Evolutionary conservation across 1,140 invertebrate species (phyloP).

Genomic region (Epicauta chinensis): DNA sequence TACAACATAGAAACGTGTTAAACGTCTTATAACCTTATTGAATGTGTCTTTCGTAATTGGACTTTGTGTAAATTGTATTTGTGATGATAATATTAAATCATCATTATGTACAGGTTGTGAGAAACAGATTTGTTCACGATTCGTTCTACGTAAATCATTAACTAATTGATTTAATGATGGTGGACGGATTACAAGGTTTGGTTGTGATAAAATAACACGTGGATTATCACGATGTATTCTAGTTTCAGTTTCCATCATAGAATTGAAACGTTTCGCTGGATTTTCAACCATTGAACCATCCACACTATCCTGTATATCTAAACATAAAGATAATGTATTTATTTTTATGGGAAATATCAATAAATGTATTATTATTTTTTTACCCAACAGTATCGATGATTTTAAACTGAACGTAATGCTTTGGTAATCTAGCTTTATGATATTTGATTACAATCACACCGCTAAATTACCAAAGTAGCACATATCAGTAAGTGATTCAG

Average conservation of each 20-base stretch:
- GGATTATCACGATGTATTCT: conserved; percentile 28
- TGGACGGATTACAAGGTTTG: conserved; percentile 21
- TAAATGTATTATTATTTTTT: too few species aligned
- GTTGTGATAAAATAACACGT: conserved; percentile 32
- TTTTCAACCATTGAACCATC: conserved; percentile 13
- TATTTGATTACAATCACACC: conserved; percentile 71
- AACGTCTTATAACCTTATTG: conserved; percentile 77
- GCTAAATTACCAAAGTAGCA: conserved; percentile 91
- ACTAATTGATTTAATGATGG: conserved; percentile 21
- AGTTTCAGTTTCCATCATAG: conserved; percentile 28
- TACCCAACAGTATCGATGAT: too few species aligned
- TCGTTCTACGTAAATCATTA: conserved; percentile 21
- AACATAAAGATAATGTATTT: too few species aligned
- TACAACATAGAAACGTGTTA: conserved; percentile 87
- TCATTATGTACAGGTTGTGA: conserved; percentile 83
- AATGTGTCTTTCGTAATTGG: conserved; percentile 52
- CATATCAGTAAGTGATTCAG: conserved; percentile 2
- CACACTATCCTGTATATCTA: conserved; percentile 15
- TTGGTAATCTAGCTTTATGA: conserved; percentile 96
- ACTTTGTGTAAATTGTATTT: conserved; percentile 60
- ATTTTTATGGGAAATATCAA: too few species aligned
- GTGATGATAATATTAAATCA: conserved; percentile 71
- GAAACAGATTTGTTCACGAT: conserved; percentile 57
- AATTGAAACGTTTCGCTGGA: conserved; percentile 26
- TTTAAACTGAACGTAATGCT: conserved; percentile 50